Evolutionary conservation across 2,888 invertebrate genomes (phyloP), one percentile per base, ranked within the genome.

Genomic region (Balanococcus diminutus): DNA sequence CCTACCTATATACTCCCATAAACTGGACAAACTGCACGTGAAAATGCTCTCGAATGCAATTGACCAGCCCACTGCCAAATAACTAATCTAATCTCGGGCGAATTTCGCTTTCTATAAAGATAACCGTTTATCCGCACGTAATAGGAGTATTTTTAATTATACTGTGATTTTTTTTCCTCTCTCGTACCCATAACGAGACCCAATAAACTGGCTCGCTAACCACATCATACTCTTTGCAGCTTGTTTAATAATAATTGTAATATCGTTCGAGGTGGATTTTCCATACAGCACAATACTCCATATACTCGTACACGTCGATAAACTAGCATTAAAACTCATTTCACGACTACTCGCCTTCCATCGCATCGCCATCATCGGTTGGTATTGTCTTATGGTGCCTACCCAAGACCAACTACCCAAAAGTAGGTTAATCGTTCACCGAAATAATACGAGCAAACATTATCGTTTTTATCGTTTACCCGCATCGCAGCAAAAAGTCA

Each of bases 321-420:
- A 67, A 67, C 67, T 67, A 67, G 67, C 67, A 67, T 67, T 67
- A 67, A 67, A 67, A 67, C 67, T 67, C 67, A 67, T 67, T 67
- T 67, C 67, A 67, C 67, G 67, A 67, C 67, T 67, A 67, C 61
- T 67, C 67, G 14, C 22, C 56, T 56, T 56, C n/a, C n/a, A n/a
- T n/a, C n/a, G n/a, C n/a, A n/a, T 67, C 67, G 14, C 22, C 56
- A 22, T 56, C 22, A 56, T 56, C 56, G 56, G 14, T 67, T 67
- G 0, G 67, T 28, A 67, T 67, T 67, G 67, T 67, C 67, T 67
- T 67, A 28, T n/a, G n/a, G 67, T 67, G 28, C 22, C n/a, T n/a
- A n/a, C n/a, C n/a, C 56, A 22, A 56, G 56, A 56, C 56, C 56
- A 56, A 14, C 8, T 8, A 56, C 67, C n/a, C 67, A 67, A 31